Evolutionary conservation across 2,888 invertebrate species (phyloP), one percentile per base, ranked within the genome.

Genomic region (Alloscopus bannaensis): DNA sequence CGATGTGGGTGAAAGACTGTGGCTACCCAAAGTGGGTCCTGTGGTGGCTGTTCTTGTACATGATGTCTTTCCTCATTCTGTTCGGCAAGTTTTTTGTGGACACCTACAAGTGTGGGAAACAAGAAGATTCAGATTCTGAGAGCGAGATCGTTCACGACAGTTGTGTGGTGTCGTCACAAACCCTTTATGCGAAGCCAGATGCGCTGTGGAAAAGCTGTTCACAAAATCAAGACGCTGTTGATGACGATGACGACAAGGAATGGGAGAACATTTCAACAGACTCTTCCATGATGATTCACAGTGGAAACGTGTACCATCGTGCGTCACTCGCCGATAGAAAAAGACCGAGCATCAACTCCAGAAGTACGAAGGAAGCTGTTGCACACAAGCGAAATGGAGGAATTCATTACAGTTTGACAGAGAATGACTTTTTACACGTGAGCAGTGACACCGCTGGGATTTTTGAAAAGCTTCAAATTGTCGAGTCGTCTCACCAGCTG

Each of bases 21-120:
- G 72, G 71, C 45, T 86, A 85, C 52, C 85, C 86, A 1, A 45
- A 72, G 40, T 85, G 85, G 81, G 81, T 86, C 28, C 73, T 85
- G 2, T 80, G 75, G 59, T 85, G 84, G 85, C 65, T 86, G 31
- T 75, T 83, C 20, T 64, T 86, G 24, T 86, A 86, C 72, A 86
- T 86, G 85, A 57, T 83, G 42, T 82, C 84, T 18, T 86, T 86
- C 55, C 55, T 86, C 8, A 68, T 84, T 40, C 84, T 86, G 11
- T 86, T 86, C 55, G 82, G 82, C 18, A 84, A 84, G 26, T 86
- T 86, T 79, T 22, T 86, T 80, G 65, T 79, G 68, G 73, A 82
- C 59, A 47, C 78, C 42, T 69, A 71, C 65, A 26, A 57, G 29
- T 28, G 28, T 57, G 57, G 29, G 13, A 57, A 28, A n/a, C 16